Evolutionary conservation across 2,888 invertebrate genomes (phyloP).

Genomic region (Linyphia triangularis): DNA sequence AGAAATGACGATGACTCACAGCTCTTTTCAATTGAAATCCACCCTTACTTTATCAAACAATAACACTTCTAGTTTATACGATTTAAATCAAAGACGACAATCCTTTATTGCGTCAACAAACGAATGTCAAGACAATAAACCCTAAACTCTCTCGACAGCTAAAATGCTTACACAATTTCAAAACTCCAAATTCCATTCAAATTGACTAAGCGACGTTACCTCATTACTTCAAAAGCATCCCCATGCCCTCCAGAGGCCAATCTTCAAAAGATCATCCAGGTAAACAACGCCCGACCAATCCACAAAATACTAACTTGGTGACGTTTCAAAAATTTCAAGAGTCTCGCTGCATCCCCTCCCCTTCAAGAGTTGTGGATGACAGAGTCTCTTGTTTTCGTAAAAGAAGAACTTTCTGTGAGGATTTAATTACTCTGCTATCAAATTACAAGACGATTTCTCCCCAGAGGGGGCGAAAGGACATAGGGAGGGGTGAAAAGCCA

Average conservation of each 20-base stretch:
- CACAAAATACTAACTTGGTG: neutral
- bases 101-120: neutral
- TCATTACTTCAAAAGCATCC: conserved; percentile 18
- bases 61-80: neutral
- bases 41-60: no score
- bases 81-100: neutral
- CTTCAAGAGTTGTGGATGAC: conserved; percentile 17
- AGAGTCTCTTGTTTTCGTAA: conserved; percentile 12
- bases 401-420: conserved; percentile 34
- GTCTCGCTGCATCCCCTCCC: neutral
- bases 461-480: conserved; percentile 25
- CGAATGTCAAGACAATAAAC: conserved; percentile 9
- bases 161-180: neutral
- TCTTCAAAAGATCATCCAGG: conserved; percentile 25
- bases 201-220: neutral
- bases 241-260: conserved; percentile 1
- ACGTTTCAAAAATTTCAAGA: conserved; percentile 44
- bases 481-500: conserved; percentile 10
- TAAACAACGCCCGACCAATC: conserved; percentile 21
- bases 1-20: no score
- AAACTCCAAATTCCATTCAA: neutral
- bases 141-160: neutral
- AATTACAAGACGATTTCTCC: conserved; percentile 55
- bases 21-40: no score
- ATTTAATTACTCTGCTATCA: conserved; percentile 66